Evolutionary conservation across 2,113 vertebrate genomes (phyloP).

Genomic region (Mustelus asterias): DNA sequence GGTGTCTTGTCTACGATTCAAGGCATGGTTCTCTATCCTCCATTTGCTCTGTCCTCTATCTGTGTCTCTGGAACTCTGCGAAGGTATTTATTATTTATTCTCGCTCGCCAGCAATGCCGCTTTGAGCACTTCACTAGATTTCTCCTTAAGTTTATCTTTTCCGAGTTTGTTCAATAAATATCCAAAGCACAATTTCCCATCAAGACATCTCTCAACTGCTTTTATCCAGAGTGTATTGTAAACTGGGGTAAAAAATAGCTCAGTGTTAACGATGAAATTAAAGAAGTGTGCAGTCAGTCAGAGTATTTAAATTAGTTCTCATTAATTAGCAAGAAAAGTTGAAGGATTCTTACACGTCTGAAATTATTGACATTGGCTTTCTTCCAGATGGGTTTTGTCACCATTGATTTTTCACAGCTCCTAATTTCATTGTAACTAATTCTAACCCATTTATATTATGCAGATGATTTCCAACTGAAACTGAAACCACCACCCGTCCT

Average conservation of each 20-base stretch:
- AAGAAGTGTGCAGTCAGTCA: neutral
- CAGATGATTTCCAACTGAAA: neutral
- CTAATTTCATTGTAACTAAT: neutral
- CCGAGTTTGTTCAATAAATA: too few species aligned
- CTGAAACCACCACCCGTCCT: neutral
- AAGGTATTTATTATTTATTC: too few species aligned
- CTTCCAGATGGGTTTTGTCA: neutral
- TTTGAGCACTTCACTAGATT: too few species aligned
- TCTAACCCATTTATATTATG: neutral
- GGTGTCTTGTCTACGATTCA: too few species aligned
- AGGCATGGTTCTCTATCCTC: too few species aligned
- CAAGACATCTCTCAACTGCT: too few species aligned
- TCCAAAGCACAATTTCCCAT: too few species aligned
- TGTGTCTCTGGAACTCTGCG: too few species aligned
- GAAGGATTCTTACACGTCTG: neutral
- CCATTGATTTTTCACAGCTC: neutral
- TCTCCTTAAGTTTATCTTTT: too few species aligned
- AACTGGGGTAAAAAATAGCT: neutral
- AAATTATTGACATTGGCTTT: neutral
- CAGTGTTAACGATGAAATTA: neutral
- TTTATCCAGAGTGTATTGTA: too few species aligned
- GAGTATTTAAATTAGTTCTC: neutral
- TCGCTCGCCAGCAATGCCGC: too few species aligned
- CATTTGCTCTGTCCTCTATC: too few species aligned
- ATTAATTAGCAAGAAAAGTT: neutral